Percentiles rank a stretch among this genome's conserved stretches.
Evolutionary conservation across 2,113 vertebrate species (phyloP).

Genomic region (Ageneiosus marmoratus): DNA sequence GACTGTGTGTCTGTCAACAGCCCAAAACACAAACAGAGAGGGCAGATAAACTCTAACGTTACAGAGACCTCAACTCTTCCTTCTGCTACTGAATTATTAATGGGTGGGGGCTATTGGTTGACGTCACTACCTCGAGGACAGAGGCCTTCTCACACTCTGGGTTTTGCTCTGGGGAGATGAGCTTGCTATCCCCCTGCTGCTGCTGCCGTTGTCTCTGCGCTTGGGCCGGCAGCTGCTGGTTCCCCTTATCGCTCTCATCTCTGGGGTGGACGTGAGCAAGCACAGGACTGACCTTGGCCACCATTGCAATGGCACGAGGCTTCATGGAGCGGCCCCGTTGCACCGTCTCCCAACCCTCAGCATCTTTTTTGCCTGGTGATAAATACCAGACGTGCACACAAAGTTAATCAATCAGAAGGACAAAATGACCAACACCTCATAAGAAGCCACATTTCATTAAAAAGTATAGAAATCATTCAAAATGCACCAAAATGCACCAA

Average conservation of each 20-base stretch:
- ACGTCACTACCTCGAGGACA: slow-evolving; percentile 70
- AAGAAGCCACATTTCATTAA: neutral
- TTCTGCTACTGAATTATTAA: slow-evolving; percentile 68
- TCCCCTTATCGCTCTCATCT: slow-evolving; percentile 81
- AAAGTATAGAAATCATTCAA: neutral
- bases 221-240: slow-evolving; percentile 56
- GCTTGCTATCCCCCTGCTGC: slow-evolving; percentile 50
- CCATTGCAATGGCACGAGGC: slow-evolving; percentile 81
- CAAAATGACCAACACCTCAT: neutral
- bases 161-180: slow-evolving; percentile 49
- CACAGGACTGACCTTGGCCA: slow-evolving; percentile 74
- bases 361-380: slow-evolving; percentile 82
- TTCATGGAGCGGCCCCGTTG: slow-evolving; percentile 91
- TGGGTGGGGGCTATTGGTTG: slow-evolving; percentile 46
- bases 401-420: neutral
- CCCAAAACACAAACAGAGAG: slow-evolving; percentile 74
- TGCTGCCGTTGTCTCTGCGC: slow-evolving; percentile 49
- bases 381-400: slow-evolving; percentile 35
- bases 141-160: slow-evolving; percentile 58
- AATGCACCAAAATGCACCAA: neutral
- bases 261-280: slow-evolving; percentile 68
- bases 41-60: slow-evolving; percentile 68
- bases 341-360: slow-evolving; percentile 96
- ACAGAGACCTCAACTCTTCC: slow-evolving; percentile 54
- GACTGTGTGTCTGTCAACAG: slow-evolving; percentile 66